phyloP scores from a whole-genome alignment of 1,140 invertebrate species.

The Pogonus chalceus region DNA sequence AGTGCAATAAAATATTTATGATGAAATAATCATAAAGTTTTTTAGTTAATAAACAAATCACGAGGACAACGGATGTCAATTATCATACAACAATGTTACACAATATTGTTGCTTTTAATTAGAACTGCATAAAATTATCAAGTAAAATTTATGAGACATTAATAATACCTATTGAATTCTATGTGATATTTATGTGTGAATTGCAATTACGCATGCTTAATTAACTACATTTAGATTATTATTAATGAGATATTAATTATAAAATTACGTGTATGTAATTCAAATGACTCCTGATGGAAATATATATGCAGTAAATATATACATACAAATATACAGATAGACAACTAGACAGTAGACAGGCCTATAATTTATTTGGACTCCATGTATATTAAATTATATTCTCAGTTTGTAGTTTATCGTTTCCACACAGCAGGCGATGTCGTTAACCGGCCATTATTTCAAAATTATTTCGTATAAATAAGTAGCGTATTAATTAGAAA shows the following conservation, averaged over 20 bases:
- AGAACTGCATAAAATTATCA: background rate
- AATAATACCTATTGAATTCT: constrained; percentile 2
- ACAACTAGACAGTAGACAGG: background rate
- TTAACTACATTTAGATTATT: constrained; percentile 6
- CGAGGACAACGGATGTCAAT: too few relatives aligned
- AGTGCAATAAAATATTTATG: too few relatives aligned
- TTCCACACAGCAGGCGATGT: background rate
- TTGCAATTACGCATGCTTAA: constrained; percentile 5
- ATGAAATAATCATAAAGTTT: too few relatives aligned
- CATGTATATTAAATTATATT: background rate
- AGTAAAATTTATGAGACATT: constrained; percentile 1
- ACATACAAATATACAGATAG: background rate
- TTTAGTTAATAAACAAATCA: too few relatives aligned
- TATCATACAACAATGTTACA: background rate
- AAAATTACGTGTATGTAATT: background rate
- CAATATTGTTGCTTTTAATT: background rate
- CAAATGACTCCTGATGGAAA: background rate
- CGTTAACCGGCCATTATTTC: too few relatives aligned
- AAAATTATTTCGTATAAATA: background rate
- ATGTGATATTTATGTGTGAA: constrained; percentile 5
- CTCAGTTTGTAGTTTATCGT: background rate
- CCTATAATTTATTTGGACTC: background rate
- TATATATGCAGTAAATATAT: background rate
- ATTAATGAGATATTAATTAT: constrained; percentile 8
- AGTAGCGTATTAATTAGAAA: background rate